phyloP scores from a whole-genome alignment of 2,113 vertebrate species.

The Semnornis frantzii region DNA sequence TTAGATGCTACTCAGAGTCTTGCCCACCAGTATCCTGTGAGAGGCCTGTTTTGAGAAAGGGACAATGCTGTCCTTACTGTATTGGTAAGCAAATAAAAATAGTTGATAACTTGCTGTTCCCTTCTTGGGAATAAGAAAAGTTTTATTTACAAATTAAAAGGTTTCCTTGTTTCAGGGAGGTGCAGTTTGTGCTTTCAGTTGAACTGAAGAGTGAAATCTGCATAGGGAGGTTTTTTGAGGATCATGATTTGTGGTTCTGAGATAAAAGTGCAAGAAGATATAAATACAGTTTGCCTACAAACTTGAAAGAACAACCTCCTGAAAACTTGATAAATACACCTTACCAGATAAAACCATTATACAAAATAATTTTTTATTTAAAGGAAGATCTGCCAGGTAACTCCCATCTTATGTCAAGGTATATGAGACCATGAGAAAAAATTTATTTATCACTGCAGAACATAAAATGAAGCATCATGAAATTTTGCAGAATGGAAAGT shows the following conservation, averaged over 20 bases:
- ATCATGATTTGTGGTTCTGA: not conserved
- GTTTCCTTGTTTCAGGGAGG: not conserved
- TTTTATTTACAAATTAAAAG: not conserved
- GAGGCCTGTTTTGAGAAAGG: constrained; percentile 87
- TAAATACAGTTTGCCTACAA: not conserved
- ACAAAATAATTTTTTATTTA: not conserved
- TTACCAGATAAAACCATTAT: not conserved
- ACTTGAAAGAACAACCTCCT: not conserved
- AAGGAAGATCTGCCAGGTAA: not conserved
- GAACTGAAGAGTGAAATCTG: not conserved
- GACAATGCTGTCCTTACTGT: constrained; percentile 92
- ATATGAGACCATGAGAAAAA: not conserved
- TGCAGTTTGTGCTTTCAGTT: not conserved
- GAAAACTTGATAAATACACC: not conserved
- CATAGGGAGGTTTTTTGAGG: not conserved
- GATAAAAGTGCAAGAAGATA: not conserved
- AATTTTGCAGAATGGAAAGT: not conserved
- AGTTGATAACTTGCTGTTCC: not conserved
- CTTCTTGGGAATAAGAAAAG: not conserved
- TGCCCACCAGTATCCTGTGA: constrained; percentile 86
- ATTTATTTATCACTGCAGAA: not conserved
- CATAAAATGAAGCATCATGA: not conserved
- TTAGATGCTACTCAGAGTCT: constrained; percentile 88
- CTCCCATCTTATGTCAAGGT: not conserved
- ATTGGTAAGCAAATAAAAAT: constrained; percentile 79